phyloP scores from a whole-genome alignment of 1,140 invertebrate species.

The Euura saliciscinereae region DNA sequence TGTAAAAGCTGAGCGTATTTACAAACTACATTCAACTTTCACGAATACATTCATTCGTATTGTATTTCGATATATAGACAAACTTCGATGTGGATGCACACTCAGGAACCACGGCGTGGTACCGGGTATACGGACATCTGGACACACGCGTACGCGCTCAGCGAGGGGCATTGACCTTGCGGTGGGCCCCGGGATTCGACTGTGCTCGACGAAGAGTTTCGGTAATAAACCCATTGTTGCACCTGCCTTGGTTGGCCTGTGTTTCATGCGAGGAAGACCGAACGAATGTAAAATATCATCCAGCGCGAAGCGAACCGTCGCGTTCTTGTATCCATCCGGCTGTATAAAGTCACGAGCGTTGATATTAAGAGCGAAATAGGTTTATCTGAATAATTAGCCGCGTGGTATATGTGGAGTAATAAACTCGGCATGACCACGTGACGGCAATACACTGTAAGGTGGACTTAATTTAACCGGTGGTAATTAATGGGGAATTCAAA shows the following conservation, averaged over 20 bases:
- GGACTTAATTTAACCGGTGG: neutral
- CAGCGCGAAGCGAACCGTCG: neutral
- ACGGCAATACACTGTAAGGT: too few relatives aligned
- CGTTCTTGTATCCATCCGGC: too few relatives aligned
- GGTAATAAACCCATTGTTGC: constrained; percentile 18
- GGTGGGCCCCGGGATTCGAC: constrained; percentile 7
- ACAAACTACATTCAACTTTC: too few relatives aligned
- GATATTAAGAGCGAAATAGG: too few relatives aligned
- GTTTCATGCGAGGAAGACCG: constrained; percentile 9
- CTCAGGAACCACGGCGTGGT: neutral
- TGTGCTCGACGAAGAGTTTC: constrained; percentile 9
- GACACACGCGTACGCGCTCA: neutral
- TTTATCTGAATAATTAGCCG: too few relatives aligned
- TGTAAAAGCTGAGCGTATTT: too few relatives aligned
- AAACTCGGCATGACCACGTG: too few relatives aligned
- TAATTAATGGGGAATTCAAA: neutral
- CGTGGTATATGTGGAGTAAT: too few relatives aligned
- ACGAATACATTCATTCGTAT: too few relatives aligned
- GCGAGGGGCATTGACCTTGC: constrained; percentile 3
- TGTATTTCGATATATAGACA: neutral
- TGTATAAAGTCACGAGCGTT: too few relatives aligned
- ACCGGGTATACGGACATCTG: neutral
- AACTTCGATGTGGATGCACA: neutral
- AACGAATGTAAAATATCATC: neutral
- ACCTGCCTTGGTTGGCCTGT: constrained; percentile 8